Base-by-base conservation (phyloP, 1,140 invertebrate species). In the Lanistes nyassanus region DNA sequence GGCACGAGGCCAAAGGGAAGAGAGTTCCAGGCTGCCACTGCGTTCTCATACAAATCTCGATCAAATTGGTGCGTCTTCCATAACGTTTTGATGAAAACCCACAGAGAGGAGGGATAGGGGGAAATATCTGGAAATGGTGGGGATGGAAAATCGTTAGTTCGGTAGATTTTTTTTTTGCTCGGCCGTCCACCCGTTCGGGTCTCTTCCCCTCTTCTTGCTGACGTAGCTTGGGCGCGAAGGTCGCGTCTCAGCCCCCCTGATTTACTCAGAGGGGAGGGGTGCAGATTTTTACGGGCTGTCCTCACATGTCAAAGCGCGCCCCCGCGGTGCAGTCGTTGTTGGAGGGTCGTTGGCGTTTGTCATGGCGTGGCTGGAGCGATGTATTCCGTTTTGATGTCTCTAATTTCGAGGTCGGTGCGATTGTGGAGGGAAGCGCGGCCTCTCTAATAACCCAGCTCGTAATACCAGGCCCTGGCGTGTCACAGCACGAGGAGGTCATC, bases 311-410 rank as follows among this genome's bases (percentile, higher is more conserved):
- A 60, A 60, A 60, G n/a, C 29, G 56, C n/a, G n/a, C 56, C 56
- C 56, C 56, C 56, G 11, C 56, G 29, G 56, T 31, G 56, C 56
- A n/a, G 56, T 23, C 56, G 56, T 60, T 60, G 56, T 60, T 23
- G 56, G 9, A 26, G 56, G 56, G 56, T 60, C 56, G 56, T 60
- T 60, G 56, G 23, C 56, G 56, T 60, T 60, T 60, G 56, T 60
- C 29, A 60, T 23, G 56, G 56, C 56, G 56, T 60, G 56, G 56
- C 56, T 31, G 56, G 56, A 31, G 56, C 56, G 56, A 60, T 60
- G 56, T 60, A 60, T 60, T 31, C 56, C 56, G 56, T 60, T 60
- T 60, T 60, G 56, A 60, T 60, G 56, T 31, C 56, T 60, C 56
- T 60, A 60, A 60, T 60, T 60, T 60, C n/a, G 56, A 31, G 56